Percentiles rank a stretch among this genome's conserved stretches.
phyloP scores from a whole-genome alignment of 2,113 vertebrate species.

The Sclerurus mexicanus region DNA sequence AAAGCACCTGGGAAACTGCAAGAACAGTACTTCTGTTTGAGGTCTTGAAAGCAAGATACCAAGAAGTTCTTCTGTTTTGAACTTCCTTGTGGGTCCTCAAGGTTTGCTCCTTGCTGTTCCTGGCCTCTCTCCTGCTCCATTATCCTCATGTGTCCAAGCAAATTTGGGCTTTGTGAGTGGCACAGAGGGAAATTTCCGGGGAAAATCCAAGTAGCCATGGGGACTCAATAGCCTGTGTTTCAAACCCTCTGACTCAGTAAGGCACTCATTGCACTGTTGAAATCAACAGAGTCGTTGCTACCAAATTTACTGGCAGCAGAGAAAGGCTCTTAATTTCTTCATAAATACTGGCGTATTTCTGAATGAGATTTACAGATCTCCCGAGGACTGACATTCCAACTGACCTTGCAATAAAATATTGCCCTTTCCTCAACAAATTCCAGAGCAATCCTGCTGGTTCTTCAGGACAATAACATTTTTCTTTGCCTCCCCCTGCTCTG shows the following conservation, averaged over 20 bases:
- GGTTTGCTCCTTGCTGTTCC: background rate
- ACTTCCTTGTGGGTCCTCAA: background rate
- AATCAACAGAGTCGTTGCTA: background rate
- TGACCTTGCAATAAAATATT: background rate
- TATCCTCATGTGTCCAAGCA: background rate
- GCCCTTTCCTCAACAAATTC: background rate
- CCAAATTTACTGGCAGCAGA: background rate
- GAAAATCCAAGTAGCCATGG: background rate
- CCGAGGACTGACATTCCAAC: background rate
- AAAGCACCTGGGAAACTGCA: background rate
- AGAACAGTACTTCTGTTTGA: background rate
- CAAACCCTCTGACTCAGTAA: background rate
- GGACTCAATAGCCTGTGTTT: background rate
- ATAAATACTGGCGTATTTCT: background rate
- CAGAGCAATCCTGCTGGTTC: background rate
- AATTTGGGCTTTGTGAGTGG: background rate
- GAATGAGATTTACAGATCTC: background rate
- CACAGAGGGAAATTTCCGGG: background rate
- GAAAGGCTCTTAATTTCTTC: background rate
- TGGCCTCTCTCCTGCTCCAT: background rate
- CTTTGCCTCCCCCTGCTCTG: background rate
- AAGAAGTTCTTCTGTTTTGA: background rate
- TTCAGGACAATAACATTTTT: background rate
- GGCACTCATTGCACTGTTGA: background rate
- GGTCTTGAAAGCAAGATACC: background rate